Evolutionary conservation across 2,888 invertebrate species (phyloP), one percentile per base, ranked within the genome.

Genomic region (Mayetiola destructor): DNA sequence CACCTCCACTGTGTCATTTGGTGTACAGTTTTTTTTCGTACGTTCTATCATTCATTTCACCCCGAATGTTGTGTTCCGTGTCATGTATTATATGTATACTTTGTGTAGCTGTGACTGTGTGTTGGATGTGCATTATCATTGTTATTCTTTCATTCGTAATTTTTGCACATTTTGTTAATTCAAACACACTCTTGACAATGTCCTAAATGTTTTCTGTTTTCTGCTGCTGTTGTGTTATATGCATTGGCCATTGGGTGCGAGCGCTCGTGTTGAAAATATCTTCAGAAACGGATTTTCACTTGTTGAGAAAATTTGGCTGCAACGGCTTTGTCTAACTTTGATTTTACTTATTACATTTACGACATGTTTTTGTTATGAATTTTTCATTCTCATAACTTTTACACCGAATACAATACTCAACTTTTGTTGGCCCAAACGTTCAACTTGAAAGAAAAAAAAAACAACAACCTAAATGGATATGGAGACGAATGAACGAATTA

Each of bases 191-290:
- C 37, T 37, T 37, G 37, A 37, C 14, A n/a, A n/a, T 9, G 12
- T 37, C 37, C 8, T 37, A n/a, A 12, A 37, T 37, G 8, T 14
- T 6, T 12, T 37, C 14, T 12, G 5, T 37, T 14, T 37, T 12
- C n/a, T 37, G 37, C 9, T 37, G 27, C 27, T 48, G 23, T 20
- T 48, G 48, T 48, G 12, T 48, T 27, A 27, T 48, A 23, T 32
- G 6, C 8, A 9, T 6, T 32, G 27, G 14, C 27, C 48, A 42
- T 21, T 42, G 23, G 4, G 10, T 23, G 23, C 21, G 42, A n/a
- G n/a, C n/a, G n/a, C n/a, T n/a, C 42, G 48, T 48, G 48, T 48
- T 27, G 5, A n/a, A 42, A 48, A 48, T 27, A n/a, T 48, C 48
- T 48, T 39, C 18, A 27, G 48, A 27, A 27, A n/a, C 23, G 27